Conservation (phyloP, 92 coral and sea anemone species). For the Desmophyllum pertusum region DNA sequence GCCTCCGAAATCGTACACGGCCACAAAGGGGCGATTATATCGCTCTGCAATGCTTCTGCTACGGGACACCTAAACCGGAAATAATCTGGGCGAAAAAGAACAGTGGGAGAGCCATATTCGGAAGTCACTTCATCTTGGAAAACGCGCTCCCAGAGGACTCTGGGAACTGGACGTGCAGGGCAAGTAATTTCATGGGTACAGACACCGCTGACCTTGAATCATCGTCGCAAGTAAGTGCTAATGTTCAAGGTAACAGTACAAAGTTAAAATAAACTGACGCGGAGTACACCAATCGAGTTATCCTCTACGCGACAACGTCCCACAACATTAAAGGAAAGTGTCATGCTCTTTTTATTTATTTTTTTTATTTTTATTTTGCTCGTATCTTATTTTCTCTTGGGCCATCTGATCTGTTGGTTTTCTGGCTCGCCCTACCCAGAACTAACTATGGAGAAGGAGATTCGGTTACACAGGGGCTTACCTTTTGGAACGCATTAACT, state of each 20-base stretch:
- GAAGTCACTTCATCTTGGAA: slow-evolving; percentile 48
- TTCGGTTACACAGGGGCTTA: too few species aligned
- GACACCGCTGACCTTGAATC: slow-evolving; percentile 64
- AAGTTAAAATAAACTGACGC: neutral
- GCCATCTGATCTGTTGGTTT: too few species aligned
- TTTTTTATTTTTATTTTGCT: too few species aligned
- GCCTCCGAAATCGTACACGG: slow-evolving; percentile 56
- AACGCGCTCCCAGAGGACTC: slow-evolving; percentile 73
- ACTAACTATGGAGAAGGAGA: too few species aligned
- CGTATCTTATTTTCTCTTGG: too few species aligned
- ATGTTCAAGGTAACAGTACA: neutral
- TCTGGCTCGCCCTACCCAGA: too few species aligned
- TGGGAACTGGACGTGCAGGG: slow-evolving; percentile 78
- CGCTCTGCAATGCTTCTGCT: slow-evolving; percentile 54
- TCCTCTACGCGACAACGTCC: too few species aligned
- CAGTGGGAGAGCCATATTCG: slow-evolving; percentile 59
- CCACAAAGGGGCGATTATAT: slow-evolving; percentile 63
- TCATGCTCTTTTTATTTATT: too few species aligned
- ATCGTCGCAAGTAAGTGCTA: slow-evolving; percentile 70
- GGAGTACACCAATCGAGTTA: neutral
- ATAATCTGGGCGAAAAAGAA: slow-evolving; percentile 75
- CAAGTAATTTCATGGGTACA: slow-evolving; percentile 74
- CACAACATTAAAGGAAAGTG: too few species aligned
- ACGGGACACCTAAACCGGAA: slow-evolving; percentile 73
- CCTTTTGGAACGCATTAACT: too few species aligned